Evolutionary conservation across 2,888 invertebrate species (phyloP), one percentile per base, ranked within the genome.

Genomic region (Sympetrum striolatum): DNA sequence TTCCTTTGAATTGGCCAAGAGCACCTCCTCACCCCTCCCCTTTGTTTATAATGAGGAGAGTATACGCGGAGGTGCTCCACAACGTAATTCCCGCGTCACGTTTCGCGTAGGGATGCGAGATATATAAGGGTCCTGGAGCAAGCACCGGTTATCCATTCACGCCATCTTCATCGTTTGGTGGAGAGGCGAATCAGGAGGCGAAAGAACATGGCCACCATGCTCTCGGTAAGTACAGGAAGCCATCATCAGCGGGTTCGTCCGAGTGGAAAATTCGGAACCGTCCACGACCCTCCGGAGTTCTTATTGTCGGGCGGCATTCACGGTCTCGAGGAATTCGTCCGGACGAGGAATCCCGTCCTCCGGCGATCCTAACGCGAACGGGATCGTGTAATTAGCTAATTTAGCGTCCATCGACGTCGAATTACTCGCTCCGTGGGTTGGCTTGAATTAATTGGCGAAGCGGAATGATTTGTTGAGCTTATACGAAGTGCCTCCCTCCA

Each of bases 1-100:
- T 86, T 86, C 58, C 86, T 86, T 86, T 35, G 60, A 86, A 64
- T 86, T 86, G 60, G 86, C 60, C 86, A 86, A 86, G 37, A 86
- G 53, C 12, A 2, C 73, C 31, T 31, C 60, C n/a, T n/a, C n/a
- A n/a, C n/a, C 86, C 60, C 31, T 86, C 60, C 60, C 60, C 64
- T 37, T 60, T 86, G 86, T 86, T 86, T 86, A 60, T 64, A 86
- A 60, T 60, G 60, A 64, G 37, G 60, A 60, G 58, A 60, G 58
- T 37, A n/a, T n/a, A 86, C 48, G 53, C 53, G 58, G 53, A 86
- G 37, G 22, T 22, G 22, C 60, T 22, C 31, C 58, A 6, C 10
- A 64, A 25, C 73, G 86, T 60, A 37, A 86, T 37, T 35, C 58
- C 64, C 60, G 37, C 64, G 22, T 12, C 37, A 10, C 22, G 22